Evolutionary conservation across 2,797 vertebrate genomes (phyloP).

Genomic region (Anabacerthia variegaticeps): DNA sequence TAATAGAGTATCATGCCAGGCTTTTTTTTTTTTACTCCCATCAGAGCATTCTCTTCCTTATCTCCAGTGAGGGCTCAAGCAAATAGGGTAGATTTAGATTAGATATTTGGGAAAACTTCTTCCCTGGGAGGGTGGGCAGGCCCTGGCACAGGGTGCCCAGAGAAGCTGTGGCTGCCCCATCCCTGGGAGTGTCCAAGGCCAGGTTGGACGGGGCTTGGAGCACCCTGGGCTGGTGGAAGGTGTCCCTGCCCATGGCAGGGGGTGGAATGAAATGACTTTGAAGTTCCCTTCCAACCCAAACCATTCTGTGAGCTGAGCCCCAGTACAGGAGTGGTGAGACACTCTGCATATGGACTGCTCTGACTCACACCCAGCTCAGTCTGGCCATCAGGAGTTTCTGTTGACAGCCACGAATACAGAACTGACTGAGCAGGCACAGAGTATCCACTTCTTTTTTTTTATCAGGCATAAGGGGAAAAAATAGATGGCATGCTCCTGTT

Average conservation of each 20-base stretch:
- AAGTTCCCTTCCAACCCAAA: neutral
- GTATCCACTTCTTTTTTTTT: neutral
- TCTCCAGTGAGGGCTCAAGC: neutral
- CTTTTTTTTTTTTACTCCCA: neutral
- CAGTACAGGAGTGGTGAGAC: neutral
- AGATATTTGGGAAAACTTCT: neutral
- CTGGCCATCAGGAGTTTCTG: neutral
- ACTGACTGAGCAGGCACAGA: neutral
- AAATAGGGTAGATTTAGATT: neutral
- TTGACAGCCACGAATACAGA: neutral
- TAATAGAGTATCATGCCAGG: neutral
- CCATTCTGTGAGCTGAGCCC: neutral
- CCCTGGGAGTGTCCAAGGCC: neutral
- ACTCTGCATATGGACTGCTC: neutral
- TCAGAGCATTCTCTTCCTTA: neutral
- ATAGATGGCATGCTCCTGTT: neutral
- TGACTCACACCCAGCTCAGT: neutral
- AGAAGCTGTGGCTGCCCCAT: neutral
- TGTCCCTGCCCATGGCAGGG: accelerated
- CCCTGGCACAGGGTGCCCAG: neutral
- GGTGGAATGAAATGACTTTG: neutral
- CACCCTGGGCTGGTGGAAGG: neutral
- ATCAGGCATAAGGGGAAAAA: neutral
- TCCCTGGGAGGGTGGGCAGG: accelerated
- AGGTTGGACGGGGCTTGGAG: accelerated